phyloP scores from a whole-genome alignment of 2,113 vertebrate genomes.

The Gila orcuttii region DNA sequence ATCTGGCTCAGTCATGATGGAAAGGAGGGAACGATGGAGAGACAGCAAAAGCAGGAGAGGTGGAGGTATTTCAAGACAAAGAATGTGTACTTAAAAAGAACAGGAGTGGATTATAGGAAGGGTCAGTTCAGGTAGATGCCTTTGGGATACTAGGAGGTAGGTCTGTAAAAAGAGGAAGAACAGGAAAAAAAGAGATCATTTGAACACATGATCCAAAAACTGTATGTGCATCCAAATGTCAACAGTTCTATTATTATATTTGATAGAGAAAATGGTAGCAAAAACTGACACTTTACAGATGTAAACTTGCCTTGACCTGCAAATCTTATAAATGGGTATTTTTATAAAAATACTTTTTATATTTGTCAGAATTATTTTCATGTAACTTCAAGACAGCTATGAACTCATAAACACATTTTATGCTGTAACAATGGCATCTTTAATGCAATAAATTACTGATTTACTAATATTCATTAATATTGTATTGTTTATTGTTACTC shows the following conservation, averaged over 20 bases:
- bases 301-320: background rate
- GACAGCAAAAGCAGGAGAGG: background rate
- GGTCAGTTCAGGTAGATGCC: background rate
- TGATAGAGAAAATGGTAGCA: background rate
- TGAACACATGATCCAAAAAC: background rate
- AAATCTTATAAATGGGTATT: background rate
- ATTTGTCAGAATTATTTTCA: background rate
- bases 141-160: background rate
- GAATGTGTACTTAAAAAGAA: background rate
- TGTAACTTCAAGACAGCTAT: background rate
- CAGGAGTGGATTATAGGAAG: background rate
- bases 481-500: background rate
- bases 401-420: no score
- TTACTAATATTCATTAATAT: background rate
- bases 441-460: background rate
- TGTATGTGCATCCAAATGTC: background rate
- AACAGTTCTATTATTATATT: background rate
- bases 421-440: background rate
- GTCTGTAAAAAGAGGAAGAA: background rate
- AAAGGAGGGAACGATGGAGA: background rate
- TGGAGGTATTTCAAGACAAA: background rate
- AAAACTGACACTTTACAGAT: background rate
- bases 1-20: conserved; percentile 89
- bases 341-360: background rate
- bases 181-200: background rate